Base-by-base conservation (phyloP, 1,140 invertebrate species). In the Episyrphus balteatus region DNA sequence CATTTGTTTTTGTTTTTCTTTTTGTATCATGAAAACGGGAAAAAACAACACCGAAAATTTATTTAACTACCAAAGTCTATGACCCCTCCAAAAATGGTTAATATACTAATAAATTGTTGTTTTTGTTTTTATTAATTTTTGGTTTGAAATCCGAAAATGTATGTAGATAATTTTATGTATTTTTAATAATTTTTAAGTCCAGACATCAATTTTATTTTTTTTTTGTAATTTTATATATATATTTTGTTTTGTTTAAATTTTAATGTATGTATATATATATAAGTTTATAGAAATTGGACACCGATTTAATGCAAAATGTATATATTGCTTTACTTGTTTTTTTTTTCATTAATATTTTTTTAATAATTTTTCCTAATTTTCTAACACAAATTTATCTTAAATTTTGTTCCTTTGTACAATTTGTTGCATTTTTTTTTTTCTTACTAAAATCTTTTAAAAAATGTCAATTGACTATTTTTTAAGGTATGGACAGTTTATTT, bases 1-100 rank as follows among this genome's bases (percentile, higher is more conserved):
- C 6, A 7, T 42, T 14, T 14, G 40, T 13, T 13, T n/a, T 15
- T 62, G 57, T 61, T 61, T 55, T 57, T 40, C 55, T 56, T 54
- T 48, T n/a, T n/a, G n/a, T n/a, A 26, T 26, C 21, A 26, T 26
- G 21, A 26, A 26, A 26, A 26, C 21, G 21, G 8, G 21, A 26
- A 26, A 26, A 26, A 26, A 26, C 21, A 26, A 26, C 21, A 26
- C 21, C 50, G 38, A 58, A 57, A 52, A 26, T 26, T 26, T 26
- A 26, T 26, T 26, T 26, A 26, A 26, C 21, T 26, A 26, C 49
- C 30, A 51, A 47, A 56, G 48, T 51, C 42, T 51, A 40, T 46
- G 44, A 26, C 40, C 48, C 48, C 48, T 49, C 48, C 48, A 49
- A 41, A 43, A 33, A 43, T 26, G 9, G 36, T 26, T 45, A 14